These are phyloP conservation scores for Hiodon tergisus DNA, from an alignment of 2,113 vertebrate genomes.

Conservation along the genomic window DNA sequence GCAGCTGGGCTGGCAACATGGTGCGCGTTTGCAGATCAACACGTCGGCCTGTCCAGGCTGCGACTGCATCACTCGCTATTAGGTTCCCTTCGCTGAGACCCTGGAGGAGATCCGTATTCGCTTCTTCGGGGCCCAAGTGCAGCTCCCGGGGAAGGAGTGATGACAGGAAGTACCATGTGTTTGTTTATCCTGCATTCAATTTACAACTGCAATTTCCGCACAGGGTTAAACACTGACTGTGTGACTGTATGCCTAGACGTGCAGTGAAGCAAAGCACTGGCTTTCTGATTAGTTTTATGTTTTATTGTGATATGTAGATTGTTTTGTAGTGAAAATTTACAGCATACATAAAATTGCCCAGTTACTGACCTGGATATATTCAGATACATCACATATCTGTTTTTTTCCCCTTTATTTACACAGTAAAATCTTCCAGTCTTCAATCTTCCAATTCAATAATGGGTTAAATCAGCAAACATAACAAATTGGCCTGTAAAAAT, in stretches of 20 bases:
- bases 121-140: constrained; percentile 17
- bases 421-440: too few relatives aligned
- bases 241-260: not conserved
- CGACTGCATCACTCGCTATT: constrained; percentile 35
- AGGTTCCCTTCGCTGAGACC: constrained; percentile 29
- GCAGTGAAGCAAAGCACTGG: not conserved
- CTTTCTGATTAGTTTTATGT: too few relatives aligned
- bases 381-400: too few relatives aligned
- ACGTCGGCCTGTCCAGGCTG: constrained; percentile 17
- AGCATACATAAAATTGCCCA: too few relatives aligned
- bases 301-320: too few relatives aligned
- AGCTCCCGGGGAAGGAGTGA: not conserved
- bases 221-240: not conserved
- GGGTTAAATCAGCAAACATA: too few relatives aligned
- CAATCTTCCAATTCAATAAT: too few relatives aligned
- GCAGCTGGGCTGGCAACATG: constrained; percentile 23
- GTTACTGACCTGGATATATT: too few relatives aligned
- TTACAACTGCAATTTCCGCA: not conserved
- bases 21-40: constrained; percentile 32
- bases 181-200: not conserved
- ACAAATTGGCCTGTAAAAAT: too few relatives aligned
- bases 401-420: too few relatives aligned
- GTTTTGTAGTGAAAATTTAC: too few relatives aligned
- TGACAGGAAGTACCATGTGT: not conserved
- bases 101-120: constrained; percentile 22